Base-by-base conservation (phyloP, 2,888 invertebrate genomes). In the Drosophila mercatorum region DNA sequence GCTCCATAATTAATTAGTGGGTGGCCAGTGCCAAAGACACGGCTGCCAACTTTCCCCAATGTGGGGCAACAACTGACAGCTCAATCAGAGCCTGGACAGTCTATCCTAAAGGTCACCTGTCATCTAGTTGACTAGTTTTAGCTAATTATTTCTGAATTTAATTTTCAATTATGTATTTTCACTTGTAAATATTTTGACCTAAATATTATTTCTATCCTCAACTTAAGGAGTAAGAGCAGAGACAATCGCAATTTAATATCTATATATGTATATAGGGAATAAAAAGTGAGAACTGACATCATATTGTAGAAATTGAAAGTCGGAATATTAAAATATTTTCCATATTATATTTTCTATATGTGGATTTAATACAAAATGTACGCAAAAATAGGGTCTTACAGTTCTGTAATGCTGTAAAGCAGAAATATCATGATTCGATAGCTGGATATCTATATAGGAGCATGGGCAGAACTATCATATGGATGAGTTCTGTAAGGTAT, bases 1-100 rank as follows among this genome's bases (percentile, higher is more conserved):
- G 59, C 62, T 71, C 59, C 78, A 80, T 83, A 77, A 83, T 89
- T 84, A 89, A 83, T 84, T 57, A 78, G 43, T 36, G 52, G 26
- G 44, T 11, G 55, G 38, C 43, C 28, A 28, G 22, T 59, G 55
- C 11, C 17, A 11, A 31, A 36, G 36, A 12, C 17, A 36, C 44
- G 22, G 22, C 31, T 31, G n/a, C 5, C 8, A 41, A 10, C 47
- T 68, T 53, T 26, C 56, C 22, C 7, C 44, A 31, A 34, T 52
- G 7, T 40, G 43, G 14, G 44, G 28, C 51, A 36, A 1, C 51
- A 51, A 17, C 28, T 51, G 59, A 49, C 63, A 64, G 64, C 11
- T 64, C 7, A 46, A 6, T 38, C 38, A 44, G 43, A 28, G 17
- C 44, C 14, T 11, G 44, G 43, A 47, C 52, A 68, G 8, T 47